Conservation (phyloP, 2,888 invertebrate genomes). For the Saturnia japonica region DNA sequence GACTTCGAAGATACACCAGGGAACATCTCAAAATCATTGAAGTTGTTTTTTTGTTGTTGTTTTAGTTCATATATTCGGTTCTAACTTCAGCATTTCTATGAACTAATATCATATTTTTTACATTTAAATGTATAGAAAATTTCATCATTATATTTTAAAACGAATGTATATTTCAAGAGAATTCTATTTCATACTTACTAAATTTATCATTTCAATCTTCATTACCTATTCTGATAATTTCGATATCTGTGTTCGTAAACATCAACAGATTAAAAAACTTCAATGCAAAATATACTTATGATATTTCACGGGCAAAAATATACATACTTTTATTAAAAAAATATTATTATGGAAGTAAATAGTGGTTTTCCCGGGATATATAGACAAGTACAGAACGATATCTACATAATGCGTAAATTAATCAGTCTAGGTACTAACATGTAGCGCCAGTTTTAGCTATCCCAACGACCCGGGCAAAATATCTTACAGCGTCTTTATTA, state of each 20-base stretch:
- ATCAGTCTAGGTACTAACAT: background rate
- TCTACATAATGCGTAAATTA: background rate
- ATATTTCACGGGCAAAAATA: background rate
- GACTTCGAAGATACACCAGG: too few relatives aligned
- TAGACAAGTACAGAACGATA: background rate
- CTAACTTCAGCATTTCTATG: background rate
- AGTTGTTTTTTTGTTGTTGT: too few relatives aligned
- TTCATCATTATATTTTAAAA: background rate
- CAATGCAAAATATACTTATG: slow-evolving; percentile 6
- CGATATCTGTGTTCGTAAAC: background rate
- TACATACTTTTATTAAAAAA: background rate
- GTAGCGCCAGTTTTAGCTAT: too few relatives aligned
- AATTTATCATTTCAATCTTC: background rate
- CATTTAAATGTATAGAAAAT: background rate
- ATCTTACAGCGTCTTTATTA: too few relatives aligned
- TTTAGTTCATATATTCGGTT: too few relatives aligned
- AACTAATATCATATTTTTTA: background rate
- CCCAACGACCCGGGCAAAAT: too few relatives aligned
- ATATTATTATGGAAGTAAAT: background rate
- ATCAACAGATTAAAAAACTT: background rate
- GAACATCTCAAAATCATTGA: too few relatives aligned
- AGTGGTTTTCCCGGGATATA: background rate
- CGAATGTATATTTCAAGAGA: background rate
- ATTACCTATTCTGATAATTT: background rate
- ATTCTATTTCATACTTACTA: background rate